Evolutionary conservation across 2,113 vertebrate species (phyloP).

Genomic region (Rana temporaria): DNA sequence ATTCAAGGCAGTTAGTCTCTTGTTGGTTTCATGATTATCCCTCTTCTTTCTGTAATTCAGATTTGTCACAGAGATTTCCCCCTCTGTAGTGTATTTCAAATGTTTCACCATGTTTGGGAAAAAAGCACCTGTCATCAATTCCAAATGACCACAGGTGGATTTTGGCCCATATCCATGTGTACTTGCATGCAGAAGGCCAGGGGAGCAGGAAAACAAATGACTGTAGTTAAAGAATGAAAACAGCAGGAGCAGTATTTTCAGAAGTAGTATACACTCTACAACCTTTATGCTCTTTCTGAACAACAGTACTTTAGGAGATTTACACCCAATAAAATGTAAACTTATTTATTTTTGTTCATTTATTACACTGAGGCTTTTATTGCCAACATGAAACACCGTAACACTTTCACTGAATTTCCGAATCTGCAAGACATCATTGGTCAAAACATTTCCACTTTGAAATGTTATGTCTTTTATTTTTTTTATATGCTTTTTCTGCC

Average conservation of each 20-base stretch:
- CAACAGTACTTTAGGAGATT: constrained; percentile 75
- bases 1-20: constrained; percentile 64
- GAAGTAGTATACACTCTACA: constrained; percentile 59
- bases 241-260: constrained; percentile 61
- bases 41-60: accelerated
- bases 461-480: neutral
- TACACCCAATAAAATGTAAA: constrained; percentile 78
- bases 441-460: constrained; percentile 15
- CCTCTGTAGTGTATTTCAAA: neutral
- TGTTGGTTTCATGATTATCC: constrained; percentile 48
- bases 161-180: neutral
- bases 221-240: constrained; percentile 62
- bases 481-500: neutral
- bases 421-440: constrained; percentile 53
- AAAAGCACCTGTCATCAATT: constrained; percentile 52
- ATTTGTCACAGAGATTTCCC: neutral
- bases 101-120: neutral
- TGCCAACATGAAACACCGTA: constrained; percentile 68
- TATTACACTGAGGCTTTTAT: constrained; percentile 71
- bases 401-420: constrained; percentile 69
- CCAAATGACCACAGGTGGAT: constrained; percentile 51
- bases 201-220: constrained; percentile 58
- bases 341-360: constrained; percentile 73
- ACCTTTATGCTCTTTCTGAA: constrained; percentile 64
- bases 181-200: constrained; percentile 58